These are phyloP conservation scores for Lepidothrix coronata DNA, from an alignment of 2,113 vertebrate genomes.

Conservation along the genomic window DNA sequence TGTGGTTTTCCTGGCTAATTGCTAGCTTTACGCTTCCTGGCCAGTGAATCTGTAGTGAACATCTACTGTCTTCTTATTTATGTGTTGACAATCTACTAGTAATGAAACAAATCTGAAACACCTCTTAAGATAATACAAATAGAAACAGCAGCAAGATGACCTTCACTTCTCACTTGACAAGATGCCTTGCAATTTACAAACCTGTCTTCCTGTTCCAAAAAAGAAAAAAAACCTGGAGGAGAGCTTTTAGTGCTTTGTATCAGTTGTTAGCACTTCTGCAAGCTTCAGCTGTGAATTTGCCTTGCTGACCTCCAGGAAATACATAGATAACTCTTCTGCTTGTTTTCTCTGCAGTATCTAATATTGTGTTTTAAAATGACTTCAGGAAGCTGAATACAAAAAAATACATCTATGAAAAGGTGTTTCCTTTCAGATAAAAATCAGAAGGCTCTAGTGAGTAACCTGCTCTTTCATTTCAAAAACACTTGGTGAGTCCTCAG, in stretches of 20 bases:
- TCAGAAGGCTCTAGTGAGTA: neutral
- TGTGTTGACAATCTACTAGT: neutral
- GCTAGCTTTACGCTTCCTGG: neutral
- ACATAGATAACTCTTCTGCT: neutral
- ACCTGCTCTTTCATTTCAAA: neutral
- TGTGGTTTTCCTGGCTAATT: neutral
- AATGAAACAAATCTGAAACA: neutral
- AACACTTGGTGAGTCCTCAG: neutral
- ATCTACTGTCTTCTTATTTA: neutral
- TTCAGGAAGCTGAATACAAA: neutral
- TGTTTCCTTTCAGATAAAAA: neutral
- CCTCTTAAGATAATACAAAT: neutral
- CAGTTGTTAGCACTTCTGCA: neutral
- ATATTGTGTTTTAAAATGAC: neutral
- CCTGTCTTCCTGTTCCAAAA: neutral
- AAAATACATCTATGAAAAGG: neutral
- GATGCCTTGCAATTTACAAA: neutral
- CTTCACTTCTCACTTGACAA: neutral
- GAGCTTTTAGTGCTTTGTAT: neutral
- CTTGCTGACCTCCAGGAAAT: neutral
- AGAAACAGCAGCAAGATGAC: neutral
- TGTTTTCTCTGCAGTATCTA: neutral
- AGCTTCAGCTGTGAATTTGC: neutral
- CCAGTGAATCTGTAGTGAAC: neutral
- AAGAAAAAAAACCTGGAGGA: neutral